Conservation (phyloP, 2,113 vertebrate species). For the Arizona elegans region DNA sequence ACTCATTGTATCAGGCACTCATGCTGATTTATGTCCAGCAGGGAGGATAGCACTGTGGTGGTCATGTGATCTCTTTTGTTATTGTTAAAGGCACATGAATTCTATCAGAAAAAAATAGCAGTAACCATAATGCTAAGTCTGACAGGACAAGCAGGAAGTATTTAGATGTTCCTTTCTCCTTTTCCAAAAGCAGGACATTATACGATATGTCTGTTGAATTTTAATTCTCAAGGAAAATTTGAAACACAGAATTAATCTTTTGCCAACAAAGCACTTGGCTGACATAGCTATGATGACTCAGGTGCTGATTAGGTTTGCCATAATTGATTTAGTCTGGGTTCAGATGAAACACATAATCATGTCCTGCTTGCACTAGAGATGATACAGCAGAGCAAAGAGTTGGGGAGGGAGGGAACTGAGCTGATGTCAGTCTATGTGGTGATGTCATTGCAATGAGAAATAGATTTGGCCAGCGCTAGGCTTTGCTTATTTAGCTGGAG, state of each 20-base stretch:
- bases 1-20: neutral
- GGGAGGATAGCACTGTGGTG: neutral
- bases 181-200: neutral
- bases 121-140: neutral
- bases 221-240: conserved; percentile 25
- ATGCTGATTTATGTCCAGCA: neutral
- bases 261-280: conserved; percentile 66
- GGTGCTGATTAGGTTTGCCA: conserved; percentile 64
- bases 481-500: conserved; percentile 62
- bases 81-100: neutral
- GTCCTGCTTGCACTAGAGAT: conserved; percentile 79
- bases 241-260: conserved; percentile 51
- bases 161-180: neutral
- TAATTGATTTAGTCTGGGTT: conserved; percentile 76
- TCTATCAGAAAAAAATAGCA: neutral
- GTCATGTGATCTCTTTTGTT: neutral
- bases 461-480: conserved; percentile 57
- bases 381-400: conserved; percentile 62
- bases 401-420: conserved; percentile 48
- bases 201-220: neutral
- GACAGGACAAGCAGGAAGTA: neutral
- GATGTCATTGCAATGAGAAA: conserved; percentile 79
- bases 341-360: conserved; percentile 80
- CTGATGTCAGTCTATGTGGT: conserved; percentile 75
- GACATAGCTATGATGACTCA: conserved; percentile 75